Base-by-base conservation (phyloP, 2,888 invertebrate genomes). In the Parnassius smintheus region DNA sequence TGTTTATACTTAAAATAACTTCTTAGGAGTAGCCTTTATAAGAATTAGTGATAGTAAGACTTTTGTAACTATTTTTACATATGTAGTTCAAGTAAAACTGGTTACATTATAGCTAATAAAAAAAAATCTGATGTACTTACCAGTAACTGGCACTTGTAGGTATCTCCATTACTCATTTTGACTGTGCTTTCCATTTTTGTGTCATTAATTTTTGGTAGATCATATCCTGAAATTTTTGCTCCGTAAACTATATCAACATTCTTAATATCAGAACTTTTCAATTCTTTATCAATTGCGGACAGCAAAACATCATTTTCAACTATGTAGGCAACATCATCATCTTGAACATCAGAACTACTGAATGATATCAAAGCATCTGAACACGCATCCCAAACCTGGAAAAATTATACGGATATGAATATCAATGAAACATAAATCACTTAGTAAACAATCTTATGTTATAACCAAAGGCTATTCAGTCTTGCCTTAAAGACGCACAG, bases 271-370 rank as follows among this genome's bases (percentile, higher is more conserved):
- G 86, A 68, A 1, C 75, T 73, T 9, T 64, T 68, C 2, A 97
- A 79, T 76, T 95, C 93, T 65, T 90, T 92, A 72, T 94, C 94
- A 11, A 97, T 93, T 0, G 96, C 94, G 75, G 95, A 93, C 2
- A 97, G 85, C 54, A 99, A 93, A 7, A 98, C 93, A 88, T 98
- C 96, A 90, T 99, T 99, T 90, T 99, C 99, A 12, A 98, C 96
- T 70, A 99, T 96, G 80, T 96, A 98, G 0, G 98, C 97, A 1
- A 99, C 93, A 79, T 96, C 95, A 54, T 95, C 93, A 25, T 93
- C 89, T 72, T 95, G 87, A 66, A 95, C 92, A 12, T 96, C 94
- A 65, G 96, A 92, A 68, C 89, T 91, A 72, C 95, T 95, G 81
- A 99, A 98, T 65, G 96, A 94, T 67, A 99, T 98, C 74, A 96